Evolutionary conservation across 2,113 vertebrate genomes (phyloP), one percentile per base, ranked within the genome.

Genomic region (Podilymbus podiceps): DNA sequence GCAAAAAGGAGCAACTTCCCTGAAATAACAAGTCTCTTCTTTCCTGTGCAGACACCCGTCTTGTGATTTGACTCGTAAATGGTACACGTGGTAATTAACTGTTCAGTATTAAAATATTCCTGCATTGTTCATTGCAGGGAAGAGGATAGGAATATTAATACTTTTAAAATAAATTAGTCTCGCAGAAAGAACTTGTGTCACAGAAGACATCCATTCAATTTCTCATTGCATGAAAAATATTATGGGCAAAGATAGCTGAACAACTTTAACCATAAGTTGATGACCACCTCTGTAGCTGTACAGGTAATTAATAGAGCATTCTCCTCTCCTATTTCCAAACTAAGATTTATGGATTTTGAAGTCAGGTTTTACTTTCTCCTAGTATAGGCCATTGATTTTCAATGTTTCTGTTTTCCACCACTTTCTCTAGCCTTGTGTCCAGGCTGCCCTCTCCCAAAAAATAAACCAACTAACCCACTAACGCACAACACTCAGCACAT

Each of bases 11-110:
- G 7, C 28, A 78, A 5, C n/a, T 62, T 89, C 11, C 52, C 30
- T 77, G 52, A 50, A 90, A 90, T 13, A 42, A 7, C 1, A 55
- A 55, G 9, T 42, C 27, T 33, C 21, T 60, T 79, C 83, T 77
- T 30, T 71, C 12, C 59, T 89, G 14, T 79, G 64, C 62, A 67
- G 62, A 80, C 53, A 28, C 5, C 16, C 28, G 12, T 72, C 53
- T 49, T 42, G 58, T 78, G 55, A 84, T 91, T 91, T 78, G 44
- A 85, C 73, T 79, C 40, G 63, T 90, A 93, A 93, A 94, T 75
- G 5, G 24, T 81, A 58, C 60, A 88, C 50, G 89, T 76, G 72
- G 75, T 91, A 93, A 97, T 96, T 96, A 97, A 90, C 47, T 79
- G 62, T 59, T 78, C 63, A 75, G 22, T 93, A 85, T 90, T 80